phyloP scores from a whole-genome alignment of 2,888 invertebrate genomes.

The Noctua janthe region DNA sequence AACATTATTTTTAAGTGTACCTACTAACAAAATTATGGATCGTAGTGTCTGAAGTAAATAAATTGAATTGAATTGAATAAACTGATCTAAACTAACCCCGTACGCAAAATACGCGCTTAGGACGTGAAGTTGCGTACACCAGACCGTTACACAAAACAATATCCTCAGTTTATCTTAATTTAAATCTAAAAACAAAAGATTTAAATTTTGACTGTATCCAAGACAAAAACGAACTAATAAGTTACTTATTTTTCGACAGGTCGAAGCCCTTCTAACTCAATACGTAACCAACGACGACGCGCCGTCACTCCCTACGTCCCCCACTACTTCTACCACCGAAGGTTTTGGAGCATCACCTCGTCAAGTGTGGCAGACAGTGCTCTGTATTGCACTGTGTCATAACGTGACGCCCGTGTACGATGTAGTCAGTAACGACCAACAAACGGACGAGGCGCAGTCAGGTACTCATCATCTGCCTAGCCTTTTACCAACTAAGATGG shows the following conservation, averaged over 20 bases:
- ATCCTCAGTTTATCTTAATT: not conserved
- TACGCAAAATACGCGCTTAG: not conserved
- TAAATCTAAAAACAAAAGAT: too few relatives aligned
- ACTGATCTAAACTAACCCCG: not conserved
- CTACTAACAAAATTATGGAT: too few relatives aligned
- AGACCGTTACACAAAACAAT: not conserved
- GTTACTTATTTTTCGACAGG: slow-evolving; percentile 69
- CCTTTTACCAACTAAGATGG: not conserved
- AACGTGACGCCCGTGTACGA: slow-evolving; percentile 99
- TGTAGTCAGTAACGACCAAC: slow-evolving; percentile 66
- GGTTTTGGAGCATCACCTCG: slow-evolving; percentile 75
- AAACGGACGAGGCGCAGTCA: slow-evolving; percentile 81
- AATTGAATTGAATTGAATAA: too few relatives aligned
- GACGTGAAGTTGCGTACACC: not conserved
- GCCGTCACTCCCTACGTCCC: slow-evolving; percentile 83
- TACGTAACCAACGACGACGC: slow-evolving; percentile 86
- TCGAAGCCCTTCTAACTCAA: slow-evolving; percentile 86
- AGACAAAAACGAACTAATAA: not conserved
- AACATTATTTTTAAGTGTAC: too few relatives aligned
- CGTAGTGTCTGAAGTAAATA: too few relatives aligned
- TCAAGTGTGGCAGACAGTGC: slow-evolving; percentile 96
- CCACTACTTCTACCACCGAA: slow-evolving; percentile 88
- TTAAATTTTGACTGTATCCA: not conserved
- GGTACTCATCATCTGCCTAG: slow-evolving; percentile 66
- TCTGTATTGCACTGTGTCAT: slow-evolving; percentile 98